Conservation (phyloP, 2,113 vertebrate genomes). For the Peucedramus taeniatus region DNA sequence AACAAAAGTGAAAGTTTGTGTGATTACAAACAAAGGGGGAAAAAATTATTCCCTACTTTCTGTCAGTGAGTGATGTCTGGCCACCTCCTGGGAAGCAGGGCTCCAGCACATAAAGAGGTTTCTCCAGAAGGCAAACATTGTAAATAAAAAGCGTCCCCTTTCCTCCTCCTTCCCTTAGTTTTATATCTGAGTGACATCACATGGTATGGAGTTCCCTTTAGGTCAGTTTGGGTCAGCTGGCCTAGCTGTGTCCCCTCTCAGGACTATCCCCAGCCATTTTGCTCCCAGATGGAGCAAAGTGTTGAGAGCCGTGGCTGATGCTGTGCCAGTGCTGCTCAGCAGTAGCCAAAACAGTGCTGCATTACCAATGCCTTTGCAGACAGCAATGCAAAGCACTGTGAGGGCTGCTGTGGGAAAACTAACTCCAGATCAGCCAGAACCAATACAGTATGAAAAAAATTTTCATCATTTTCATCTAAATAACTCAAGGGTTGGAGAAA, state of each 20-base stretch:
- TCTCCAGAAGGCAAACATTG: background rate
- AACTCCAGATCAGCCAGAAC: background rate
- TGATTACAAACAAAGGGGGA: background rate
- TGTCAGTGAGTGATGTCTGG: fast-evolving
- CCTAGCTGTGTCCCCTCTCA: background rate
- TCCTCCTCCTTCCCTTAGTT: background rate
- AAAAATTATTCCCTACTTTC: background rate
- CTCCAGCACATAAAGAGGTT: fast-evolving
- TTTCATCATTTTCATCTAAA: background rate
- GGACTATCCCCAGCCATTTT: background rate
- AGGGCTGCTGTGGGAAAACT: background rate
- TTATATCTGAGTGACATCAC: background rate
- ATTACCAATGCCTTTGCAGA: background rate
- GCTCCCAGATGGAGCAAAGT: background rate
- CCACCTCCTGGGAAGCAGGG: background rate
- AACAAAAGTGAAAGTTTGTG: background rate
- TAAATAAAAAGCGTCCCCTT: background rate
- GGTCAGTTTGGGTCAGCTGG: background rate
- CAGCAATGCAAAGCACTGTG: background rate
- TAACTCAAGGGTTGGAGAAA: background rate
- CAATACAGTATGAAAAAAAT: background rate
- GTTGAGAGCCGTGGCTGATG: background rate
- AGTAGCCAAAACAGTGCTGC: background rate
- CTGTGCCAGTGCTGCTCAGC: background rate
- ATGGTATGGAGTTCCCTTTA: background rate